Percentiles rank a stretch among this genome's conserved stretches.
Evolutionary conservation across 2,797 vertebrate species (phyloP).

Genomic region (Prionace glauca): DNA sequence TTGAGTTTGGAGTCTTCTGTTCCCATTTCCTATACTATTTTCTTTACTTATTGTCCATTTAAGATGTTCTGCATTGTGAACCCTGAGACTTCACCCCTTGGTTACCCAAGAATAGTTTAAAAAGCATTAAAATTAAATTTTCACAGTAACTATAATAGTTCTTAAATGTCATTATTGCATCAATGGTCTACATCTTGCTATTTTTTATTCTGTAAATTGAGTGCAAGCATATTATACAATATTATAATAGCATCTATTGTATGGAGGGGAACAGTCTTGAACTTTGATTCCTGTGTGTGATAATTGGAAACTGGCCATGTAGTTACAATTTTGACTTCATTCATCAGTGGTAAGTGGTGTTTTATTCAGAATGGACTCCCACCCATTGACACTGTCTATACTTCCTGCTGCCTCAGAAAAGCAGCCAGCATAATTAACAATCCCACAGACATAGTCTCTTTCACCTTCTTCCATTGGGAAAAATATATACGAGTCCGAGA

Average conservation of each 20-base stretch:
- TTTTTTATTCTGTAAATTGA: neutral
- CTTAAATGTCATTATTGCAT: neutral
- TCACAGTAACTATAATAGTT: neutral
- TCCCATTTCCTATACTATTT: neutral
- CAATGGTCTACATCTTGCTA: neutral
- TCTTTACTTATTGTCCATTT: neutral
- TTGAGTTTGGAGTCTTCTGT: neutral
- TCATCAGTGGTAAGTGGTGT: neutral
- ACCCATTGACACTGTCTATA: too few species aligned
- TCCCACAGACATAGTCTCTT: too few species aligned
- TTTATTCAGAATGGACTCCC: neutral
- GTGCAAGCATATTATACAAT: neutral
- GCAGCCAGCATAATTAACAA: too few species aligned
- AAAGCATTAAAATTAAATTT: neutral
- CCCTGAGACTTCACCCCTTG: neutral
- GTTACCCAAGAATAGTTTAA: neutral
- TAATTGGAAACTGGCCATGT: neutral
- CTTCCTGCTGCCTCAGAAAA: too few species aligned
- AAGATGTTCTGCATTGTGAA: neutral
- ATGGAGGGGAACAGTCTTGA: neutral
- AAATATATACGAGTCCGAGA: too few species aligned
- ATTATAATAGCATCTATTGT: neutral
- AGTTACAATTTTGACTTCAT: neutral
- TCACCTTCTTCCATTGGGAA: too few species aligned
- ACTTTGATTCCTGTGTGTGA: neutral